Evolutionary conservation across 1,140 invertebrate genomes (phyloP), one percentile per base, ranked within the genome.

Genomic region (Patella vulgata): DNA sequence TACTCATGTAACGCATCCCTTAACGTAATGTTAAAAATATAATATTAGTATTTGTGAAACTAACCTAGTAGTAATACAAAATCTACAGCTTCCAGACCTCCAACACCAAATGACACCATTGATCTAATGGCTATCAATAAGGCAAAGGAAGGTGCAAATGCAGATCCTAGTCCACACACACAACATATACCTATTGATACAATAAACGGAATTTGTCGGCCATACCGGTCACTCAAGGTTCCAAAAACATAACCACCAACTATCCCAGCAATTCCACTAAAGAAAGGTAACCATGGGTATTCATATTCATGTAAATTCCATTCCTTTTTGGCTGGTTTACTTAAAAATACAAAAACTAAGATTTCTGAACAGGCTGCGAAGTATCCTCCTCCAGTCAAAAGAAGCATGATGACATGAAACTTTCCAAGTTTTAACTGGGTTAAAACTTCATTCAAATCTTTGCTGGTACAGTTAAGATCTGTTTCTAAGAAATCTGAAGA

Each of bases 321-420:
- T 56, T 78, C 68, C 33, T 71, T 63, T 52, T 70, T 78, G 12
- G 75, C 39, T 1, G 75, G 75, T 44, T 57, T 36, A 55, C 73
- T 81, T 12, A 81, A 69, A 59, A 78, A 81, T n/a, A 81, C 64
- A 53, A 78, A 75, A 0, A 78, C 55, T 66, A 81, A 71, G 60
- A 81, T 71, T 51, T 79, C 72, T 28, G 75, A 60, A 64, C 79
- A 81, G 9, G 73, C 73, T 17, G 77, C 69, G 56, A 81, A 79
- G 58, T 81, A 81, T n/a, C 73, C 77, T 25, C 72, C 70, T n/a
- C 79, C 74, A 28, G 71, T 66, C 0, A 79, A 46, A 11, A 70
- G 25, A 36, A 81, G 33, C 66, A 81, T 72, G 58, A 74, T 66
- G 11, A 73, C 59, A 21, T 81, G 77, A 62, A 79, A 79, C 11